Evolutionary conservation across 1,140 invertebrate species (phyloP), one percentile per base, ranked within the genome.

Genomic region (Hyles euphorbiae): DNA sequence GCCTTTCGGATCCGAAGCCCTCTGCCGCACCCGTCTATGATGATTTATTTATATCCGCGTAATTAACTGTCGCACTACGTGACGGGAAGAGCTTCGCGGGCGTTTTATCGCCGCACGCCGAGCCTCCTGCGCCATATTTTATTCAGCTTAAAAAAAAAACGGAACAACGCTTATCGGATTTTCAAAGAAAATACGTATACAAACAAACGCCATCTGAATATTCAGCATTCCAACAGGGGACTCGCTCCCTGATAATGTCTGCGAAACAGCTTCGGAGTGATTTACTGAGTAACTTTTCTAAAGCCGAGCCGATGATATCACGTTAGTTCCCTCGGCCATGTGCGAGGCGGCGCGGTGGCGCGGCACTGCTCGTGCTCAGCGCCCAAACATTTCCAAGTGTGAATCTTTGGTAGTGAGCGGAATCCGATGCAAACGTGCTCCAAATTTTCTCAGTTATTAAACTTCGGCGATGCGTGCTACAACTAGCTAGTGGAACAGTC

Each of bases 41-140:
- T 88, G 83, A 88, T 88, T 88, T 88, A 88, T 88, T 88, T 88
- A 86, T 78, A 86, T 79, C 77, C 78, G 83, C 78, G 83, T 88
- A 88, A 88, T 88, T 86, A 88, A 86, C 81, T 88, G 85, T 88
- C 85, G 75, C 79, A 83, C 76, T 79, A 83, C 80, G 85, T 88
- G 85, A 88, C 83, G 81, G 81, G 85, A 83, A 80, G 82, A 75
- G 77, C 76, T 73, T 65, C 72, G 70, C 70, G 72, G 74, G 77
- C 76, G 72, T 75, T 83, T 85, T 85, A 88, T 87, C 83, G 77
- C 70, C 64, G 71, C 74, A 64, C 71, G 72, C 63, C 70, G 74
- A 73, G 74, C 64, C 70, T 78, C 68, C 64, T 68, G 58, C 68
- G 74, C 74, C 58, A 77, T 84, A 83, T 81, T 83, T 84, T 86